Evolutionary conservation across 2,113 vertebrate genomes (phyloP), one percentile per base, ranked within the genome.

Genomic region (Vireo altiloquus): DNA sequence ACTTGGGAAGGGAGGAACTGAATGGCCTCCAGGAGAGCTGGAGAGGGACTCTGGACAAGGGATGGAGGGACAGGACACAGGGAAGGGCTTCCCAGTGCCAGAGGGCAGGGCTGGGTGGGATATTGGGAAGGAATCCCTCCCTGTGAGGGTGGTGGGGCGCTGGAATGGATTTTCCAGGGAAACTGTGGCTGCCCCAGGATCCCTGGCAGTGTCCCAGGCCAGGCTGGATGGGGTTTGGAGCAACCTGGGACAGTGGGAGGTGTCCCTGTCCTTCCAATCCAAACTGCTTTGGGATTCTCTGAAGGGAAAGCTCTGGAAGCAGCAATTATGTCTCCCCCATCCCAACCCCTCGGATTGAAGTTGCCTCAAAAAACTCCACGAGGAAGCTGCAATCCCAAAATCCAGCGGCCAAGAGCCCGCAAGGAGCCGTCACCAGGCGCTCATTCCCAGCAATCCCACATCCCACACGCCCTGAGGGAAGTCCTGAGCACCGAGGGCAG

Each of bases 341-440:
- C 37, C 44, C 18, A 61, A 6, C 37, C n/a, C 23, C 35, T 50
- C 15, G 33, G 49, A 7, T 35, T 42, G 30, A 42, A 53, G 14
- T 35, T 54, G 23, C 9, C 64, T n/a, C 25, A 25, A 53, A 33
- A 61, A 23, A n/a, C n/a, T n/a, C n/a, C n/a, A n/a, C n/a, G n/a
- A 0, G 70, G 79, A 61, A 85, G 49, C 75, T 39, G 42, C 46
- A 44, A 53, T 60, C 69, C 72, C 27, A 14, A 8, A 40, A 31
- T 10, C 10, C 12, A 0, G 25, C 2, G 14, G 46, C 9, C 5
- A 12, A 4, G 7, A 15, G 7, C 39, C 40, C 70, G 33, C 13
- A 7, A 0, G 3, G 25, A 42, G 5, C 37, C 72, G 8, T 21
- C 18, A 4, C 23, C 25, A 3, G 22, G 11, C 7, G 0, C 25